Base-by-base conservation (phyloP, 2,888 invertebrate genomes). In the Mystacides longicornis region DNA sequence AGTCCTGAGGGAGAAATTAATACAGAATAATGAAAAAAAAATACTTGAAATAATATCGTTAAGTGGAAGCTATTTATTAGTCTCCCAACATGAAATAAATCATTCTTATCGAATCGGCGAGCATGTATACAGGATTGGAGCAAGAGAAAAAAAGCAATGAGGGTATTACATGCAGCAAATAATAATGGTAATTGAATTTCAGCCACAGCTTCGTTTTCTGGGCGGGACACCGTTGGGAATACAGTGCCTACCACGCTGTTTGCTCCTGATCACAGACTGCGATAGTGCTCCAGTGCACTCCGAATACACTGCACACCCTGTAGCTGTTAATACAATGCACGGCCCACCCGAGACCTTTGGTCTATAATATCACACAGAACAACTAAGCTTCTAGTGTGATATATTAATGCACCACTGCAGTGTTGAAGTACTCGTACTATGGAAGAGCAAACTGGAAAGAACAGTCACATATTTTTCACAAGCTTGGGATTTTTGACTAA, bases 211-310 rank as follows among this genome's bases (percentile, higher is more conserved):
- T 37, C 37, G 37, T 37, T 37, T 37, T 14, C 37, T 37, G 37
- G 37, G 37, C 37, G 37, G 37, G 16, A 37, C 37, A 37, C 37
- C 37, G 37, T n/a, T 37, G 37, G 37, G 37, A 37, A 37, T 37
- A 37, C 37, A 3, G 14, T 7, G 14, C 16, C 14, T 16, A n/a
- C n/a, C n/a, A n/a, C n/a, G 16, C 37, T 7, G 14, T 16, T 5
- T 14, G 16, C 37, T 37, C 14, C 18, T 33, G 49, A 49, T 49
- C 49, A 20, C 33, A 49, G 49, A 49, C 49, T 49, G 23, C 49
- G 49, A 49, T 49, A 23, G 48, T 23, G 21, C 3, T 5, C 19
- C 4, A 16, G 20, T 19, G n/a, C n/a, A n/a, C n/a, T n/a, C 14
- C 16, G 14, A 14, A n/a, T 37, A 16, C 16, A 37, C 27, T 27